Conservation (phyloP, 2,888 invertebrate genomes). For the Drosophila colorata region DNA sequence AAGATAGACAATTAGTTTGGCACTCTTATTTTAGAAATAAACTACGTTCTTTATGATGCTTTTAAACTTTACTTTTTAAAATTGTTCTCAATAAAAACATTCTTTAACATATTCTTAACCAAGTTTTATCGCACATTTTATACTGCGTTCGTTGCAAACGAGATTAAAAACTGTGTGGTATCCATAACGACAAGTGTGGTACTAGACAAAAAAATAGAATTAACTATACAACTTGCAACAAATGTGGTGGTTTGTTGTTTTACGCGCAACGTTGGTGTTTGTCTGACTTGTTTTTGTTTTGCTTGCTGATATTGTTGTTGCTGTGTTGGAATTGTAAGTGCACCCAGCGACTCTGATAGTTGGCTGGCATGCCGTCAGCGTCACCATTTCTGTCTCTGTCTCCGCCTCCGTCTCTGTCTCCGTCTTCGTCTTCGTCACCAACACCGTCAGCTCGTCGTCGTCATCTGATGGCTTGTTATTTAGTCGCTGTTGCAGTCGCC, state of each 20-base stretch:
- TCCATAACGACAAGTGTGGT: constrained; percentile 25
- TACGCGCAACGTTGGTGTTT: constrained; percentile 59
- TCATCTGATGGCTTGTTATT: constrained; percentile 55
- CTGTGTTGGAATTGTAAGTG: constrained; percentile 47
- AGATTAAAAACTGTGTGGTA: constrained; percentile 3
- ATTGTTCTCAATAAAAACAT: background rate
- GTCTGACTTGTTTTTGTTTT: constrained; percentile 46
- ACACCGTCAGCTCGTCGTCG: constrained; percentile 36
- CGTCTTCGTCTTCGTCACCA: constrained; percentile 4
- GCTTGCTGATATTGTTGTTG: constrained; percentile 6
- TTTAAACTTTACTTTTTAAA: background rate
- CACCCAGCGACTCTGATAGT: constrained; percentile 33
- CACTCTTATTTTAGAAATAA: background rate
- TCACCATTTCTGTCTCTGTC: constrained; percentile 30
- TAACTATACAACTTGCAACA: constrained; percentile 62
- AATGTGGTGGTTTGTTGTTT: constrained; percentile 38
- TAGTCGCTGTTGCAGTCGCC: constrained; percentile 25
- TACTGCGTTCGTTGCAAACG: constrained; percentile 3
- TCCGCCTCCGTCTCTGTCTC: background rate
- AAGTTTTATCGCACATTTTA: background rate
- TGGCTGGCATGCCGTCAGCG: constrained; percentile 55
- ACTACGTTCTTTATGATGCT: no score
- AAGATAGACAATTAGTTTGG: background rate
- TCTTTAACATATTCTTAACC: no score
- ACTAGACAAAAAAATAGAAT: constrained; percentile 43